Conservation (phyloP, 2,113 vertebrate genomes). For the Carassius auratus region DNA sequence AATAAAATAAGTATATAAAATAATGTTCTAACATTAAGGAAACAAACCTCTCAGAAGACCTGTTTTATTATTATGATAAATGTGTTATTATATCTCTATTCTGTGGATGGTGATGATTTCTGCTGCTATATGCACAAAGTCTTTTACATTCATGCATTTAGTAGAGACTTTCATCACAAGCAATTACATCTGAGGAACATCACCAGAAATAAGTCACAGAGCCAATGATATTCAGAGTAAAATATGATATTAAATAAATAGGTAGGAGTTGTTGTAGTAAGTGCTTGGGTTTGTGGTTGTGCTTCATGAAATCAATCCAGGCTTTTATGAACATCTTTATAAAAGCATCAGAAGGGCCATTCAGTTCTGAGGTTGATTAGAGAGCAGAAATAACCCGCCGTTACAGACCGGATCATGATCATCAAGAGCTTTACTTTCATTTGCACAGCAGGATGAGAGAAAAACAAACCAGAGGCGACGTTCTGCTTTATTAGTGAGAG, state of each 20-base stretch:
- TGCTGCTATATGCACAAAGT: too few relatives aligned
- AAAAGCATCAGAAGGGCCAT: not conserved
- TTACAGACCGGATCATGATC: not conserved
- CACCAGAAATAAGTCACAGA: too few relatives aligned
- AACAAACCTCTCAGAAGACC: too few relatives aligned
- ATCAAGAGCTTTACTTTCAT: slow-evolving; percentile 24
- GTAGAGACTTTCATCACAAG: too few relatives aligned
- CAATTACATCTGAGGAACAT: too few relatives aligned
- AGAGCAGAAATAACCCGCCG: not conserved
- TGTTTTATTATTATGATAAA: too few relatives aligned
- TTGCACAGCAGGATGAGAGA: slow-evolving; percentile 9
- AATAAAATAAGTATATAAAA: too few relatives aligned
- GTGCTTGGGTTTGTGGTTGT: not conserved
- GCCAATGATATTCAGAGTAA: too few relatives aligned
- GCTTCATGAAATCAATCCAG: not conserved
- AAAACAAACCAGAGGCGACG: not conserved
- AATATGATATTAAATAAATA: not conserved
- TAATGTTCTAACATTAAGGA: too few relatives aligned
- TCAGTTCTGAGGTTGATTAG: not conserved
- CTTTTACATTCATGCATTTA: too few relatives aligned
- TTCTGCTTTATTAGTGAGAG: not conserved
- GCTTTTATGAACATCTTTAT: not conserved
- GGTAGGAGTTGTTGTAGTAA: not conserved
- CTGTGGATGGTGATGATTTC: too few relatives aligned
- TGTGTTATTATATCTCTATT: too few relatives aligned